Conservation (phyloP, 35 echinoderm and acorn worm genomes). For the Lytechinus pictus region DNA sequence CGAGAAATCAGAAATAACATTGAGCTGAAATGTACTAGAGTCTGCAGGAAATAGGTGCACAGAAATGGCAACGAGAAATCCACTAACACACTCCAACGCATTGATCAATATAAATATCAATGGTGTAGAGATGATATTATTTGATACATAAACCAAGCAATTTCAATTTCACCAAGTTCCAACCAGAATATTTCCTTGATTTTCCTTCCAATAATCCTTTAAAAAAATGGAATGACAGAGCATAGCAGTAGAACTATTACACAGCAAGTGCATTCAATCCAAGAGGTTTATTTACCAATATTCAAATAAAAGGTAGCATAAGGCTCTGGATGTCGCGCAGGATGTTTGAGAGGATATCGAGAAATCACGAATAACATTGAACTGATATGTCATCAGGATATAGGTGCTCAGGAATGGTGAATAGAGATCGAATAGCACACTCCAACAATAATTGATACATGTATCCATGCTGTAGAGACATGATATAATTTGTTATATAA, state of each 20-base stretch:
- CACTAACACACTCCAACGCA: not conserved
- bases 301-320: not conserved
- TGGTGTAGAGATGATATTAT: too few relatives aligned
- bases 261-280: not conserved
- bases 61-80: not conserved
- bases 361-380: too few relatives aligned
- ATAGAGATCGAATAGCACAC: too few relatives aligned
- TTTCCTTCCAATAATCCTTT: too few relatives aligned
- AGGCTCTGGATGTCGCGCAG: not conserved
- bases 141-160: not conserved
- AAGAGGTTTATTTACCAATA: not conserved
- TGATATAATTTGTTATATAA: not conserved
- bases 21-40: not conserved
- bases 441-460: too few relatives aligned
- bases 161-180: not conserved
- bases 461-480: not conserved
- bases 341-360: not conserved
- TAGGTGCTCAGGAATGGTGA: too few relatives aligned
- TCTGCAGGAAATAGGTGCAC: not conserved
- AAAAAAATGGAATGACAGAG: too few relatives aligned
- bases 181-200: too few relatives aligned
- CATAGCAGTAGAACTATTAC: not conserved
- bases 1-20: not conserved
- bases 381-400: too few relatives aligned
- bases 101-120: not conserved